Evolutionary conservation across 1,140 invertebrate genomes (phyloP).

Genomic region (Oppia nitens): DNA sequence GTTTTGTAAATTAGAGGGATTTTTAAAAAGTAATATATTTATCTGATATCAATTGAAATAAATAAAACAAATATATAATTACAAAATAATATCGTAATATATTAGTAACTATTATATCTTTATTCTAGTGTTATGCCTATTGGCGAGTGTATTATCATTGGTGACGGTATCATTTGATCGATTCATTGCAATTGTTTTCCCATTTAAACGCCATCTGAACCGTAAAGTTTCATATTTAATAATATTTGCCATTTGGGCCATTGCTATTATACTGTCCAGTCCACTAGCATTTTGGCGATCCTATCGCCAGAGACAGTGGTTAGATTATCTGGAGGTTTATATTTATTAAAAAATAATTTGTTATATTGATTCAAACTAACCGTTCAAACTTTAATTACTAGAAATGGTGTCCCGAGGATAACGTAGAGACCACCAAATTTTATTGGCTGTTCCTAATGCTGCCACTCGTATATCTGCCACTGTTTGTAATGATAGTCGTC

Average conservation of each 20-base stretch:
- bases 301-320: constrained; percentile 48
- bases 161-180: constrained; percentile 63
- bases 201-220: constrained; percentile 44
- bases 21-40: constrained; percentile 41
- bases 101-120: too few relatives aligned
- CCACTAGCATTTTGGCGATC: constrained; percentile 45
- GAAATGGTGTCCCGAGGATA: constrained; percentile 47
- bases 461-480: constrained; percentile 49
- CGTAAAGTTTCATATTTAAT: constrained; percentile 39
- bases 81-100: too few relatives aligned
- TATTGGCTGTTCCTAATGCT: constrained; percentile 55
- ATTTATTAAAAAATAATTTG: not conserved
- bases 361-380: not conserved
- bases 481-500: constrained; percentile 45
- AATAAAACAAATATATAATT: too few relatives aligned
- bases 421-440: constrained; percentile 34
- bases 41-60: too few relatives aligned
- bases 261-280: constrained; percentile 37
- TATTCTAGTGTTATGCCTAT: constrained; percentile 42
- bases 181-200: constrained; percentile 54
- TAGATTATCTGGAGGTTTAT: constrained; percentile 28
- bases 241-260: constrained; percentile 46
- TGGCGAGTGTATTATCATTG: constrained; percentile 54
- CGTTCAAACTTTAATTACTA: constrained; percentile 34
- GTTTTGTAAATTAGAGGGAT: constrained; percentile 49